These are phyloP conservation scores for Phasianus colchicus DNA, from an alignment of 2,113 vertebrate genomes.

Conservation along the genomic window DNA sequence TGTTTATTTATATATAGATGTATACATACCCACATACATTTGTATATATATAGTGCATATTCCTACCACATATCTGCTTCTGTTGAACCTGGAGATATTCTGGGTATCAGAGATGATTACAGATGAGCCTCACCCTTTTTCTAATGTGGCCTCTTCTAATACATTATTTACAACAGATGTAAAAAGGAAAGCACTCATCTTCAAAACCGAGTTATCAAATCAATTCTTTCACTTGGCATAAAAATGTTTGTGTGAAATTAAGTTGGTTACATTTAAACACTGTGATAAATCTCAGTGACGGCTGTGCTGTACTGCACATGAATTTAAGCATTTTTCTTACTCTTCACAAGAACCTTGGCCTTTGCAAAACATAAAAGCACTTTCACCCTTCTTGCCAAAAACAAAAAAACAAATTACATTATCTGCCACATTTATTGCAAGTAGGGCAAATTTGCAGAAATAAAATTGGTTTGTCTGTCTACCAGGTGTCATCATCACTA, in stretches of 20 bases:
- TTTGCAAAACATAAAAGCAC: neutral
- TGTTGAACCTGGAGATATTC: neutral
- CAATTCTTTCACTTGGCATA: conserved; percentile 55
- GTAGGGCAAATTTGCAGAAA: conserved; percentile 20
- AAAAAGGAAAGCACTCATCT: conserved; percentile 32
- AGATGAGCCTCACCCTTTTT: neutral
- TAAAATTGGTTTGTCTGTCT: conserved; percentile 36
- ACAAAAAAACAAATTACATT: conserved; percentile 48
- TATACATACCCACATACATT: neutral
- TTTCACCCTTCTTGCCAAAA: conserved; percentile 26
- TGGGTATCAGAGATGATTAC: neutral
- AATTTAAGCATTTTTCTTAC: conserved; percentile 33
- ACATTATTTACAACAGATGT: conserved; percentile 27
- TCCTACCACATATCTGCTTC: neutral
- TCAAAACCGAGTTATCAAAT: conserved; percentile 60
- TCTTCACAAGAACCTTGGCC: conserved; percentile 20
- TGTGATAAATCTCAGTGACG: conserved; percentile 49
- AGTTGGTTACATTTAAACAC: conserved; percentile 61
- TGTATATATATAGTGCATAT: neutral
- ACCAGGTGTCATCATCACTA: conserved; percentile 36
- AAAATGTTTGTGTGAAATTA: conserved; percentile 71
- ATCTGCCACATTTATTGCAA: conserved; percentile 37
- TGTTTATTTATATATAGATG: neutral
- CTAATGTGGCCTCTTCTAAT: neutral
- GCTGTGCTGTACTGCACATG: neutral